Evolutionary conservation across 2,888 invertebrate genomes (phyloP).

Genomic region (Caenorhabditis macrosperma): DNA sequence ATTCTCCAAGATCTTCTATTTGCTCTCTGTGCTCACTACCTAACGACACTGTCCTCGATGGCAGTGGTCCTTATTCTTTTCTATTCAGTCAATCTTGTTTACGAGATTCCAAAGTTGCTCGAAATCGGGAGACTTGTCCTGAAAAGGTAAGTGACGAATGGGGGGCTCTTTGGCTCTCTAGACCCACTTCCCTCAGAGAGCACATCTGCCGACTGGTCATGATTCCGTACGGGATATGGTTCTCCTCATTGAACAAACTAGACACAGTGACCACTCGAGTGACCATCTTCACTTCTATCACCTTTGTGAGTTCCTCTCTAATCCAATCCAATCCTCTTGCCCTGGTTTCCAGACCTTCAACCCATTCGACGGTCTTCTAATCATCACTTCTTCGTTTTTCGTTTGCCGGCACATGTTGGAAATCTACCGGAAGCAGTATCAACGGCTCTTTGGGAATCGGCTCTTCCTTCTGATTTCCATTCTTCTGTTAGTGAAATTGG

Average conservation of each 20-base stretch:
- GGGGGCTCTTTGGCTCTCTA: too few relatives aligned
- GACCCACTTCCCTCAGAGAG: not conserved
- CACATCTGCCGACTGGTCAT: not conserved
- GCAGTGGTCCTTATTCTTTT: not conserved
- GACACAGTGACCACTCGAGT: not conserved
- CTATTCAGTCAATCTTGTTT: not conserved
- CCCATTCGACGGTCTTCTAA: not conserved
- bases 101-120: not conserved
- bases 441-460: not conserved
- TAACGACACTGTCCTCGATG: not conserved
- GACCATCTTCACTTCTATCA: not conserved
- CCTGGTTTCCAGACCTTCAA: not conserved
- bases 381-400: not conserved
- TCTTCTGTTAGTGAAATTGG: not conserved
- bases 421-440: not conserved
- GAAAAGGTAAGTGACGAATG: not conserved
- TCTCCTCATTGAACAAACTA: not conserved
- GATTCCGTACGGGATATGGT: not conserved
- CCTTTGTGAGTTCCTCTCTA: not conserved
- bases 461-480: not conserved
- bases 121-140: not conserved
- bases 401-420: not conserved
- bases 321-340: not conserved
- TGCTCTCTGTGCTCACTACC: not conserved
- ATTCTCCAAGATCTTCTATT: not conserved